Conservation (phyloP, 2,797 vertebrate species). For the Lerista edwardsae region DNA sequence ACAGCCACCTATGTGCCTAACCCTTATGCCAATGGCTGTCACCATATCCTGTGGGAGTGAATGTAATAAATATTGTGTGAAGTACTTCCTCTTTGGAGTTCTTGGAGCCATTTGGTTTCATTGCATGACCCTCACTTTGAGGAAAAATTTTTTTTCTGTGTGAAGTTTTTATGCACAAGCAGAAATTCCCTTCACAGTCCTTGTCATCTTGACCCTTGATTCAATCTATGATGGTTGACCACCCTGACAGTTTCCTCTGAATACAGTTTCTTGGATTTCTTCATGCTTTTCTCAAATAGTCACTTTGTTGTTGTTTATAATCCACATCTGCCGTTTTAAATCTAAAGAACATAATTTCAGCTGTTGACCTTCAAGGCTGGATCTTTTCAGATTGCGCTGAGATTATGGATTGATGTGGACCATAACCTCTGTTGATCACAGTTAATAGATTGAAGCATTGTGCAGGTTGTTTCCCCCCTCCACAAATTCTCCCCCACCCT, state of each 20-base stretch:
- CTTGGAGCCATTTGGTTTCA: not conserved
- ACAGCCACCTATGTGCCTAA: not conserved
- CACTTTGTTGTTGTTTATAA: not conserved
- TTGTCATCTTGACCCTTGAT: not conserved
- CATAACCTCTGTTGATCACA: not conserved
- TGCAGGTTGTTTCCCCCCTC: not conserved
- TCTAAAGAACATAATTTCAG: not conserved
- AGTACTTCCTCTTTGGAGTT: not conserved
- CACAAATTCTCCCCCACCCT: not conserved
- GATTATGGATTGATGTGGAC: not conserved
- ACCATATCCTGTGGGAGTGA: not conserved
- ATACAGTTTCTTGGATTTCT: not conserved
- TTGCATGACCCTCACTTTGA: not conserved
- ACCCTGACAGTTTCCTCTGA: not conserved
- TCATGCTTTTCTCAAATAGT: not conserved
- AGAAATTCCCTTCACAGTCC: not conserved
- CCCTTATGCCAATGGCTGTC: not conserved
- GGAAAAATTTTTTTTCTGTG: not conserved
- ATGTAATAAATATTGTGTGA: not conserved
- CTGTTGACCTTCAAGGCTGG: not conserved
- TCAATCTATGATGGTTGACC: not conserved
- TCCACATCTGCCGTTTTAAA: not conserved
- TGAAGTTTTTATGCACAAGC: not conserved
- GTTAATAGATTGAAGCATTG: not conserved
- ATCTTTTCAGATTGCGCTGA: not conserved